These are phyloP conservation scores for Sebastes elongatus DNA, from an alignment of 2,797 vertebrate species.

Conservation along the genomic window DNA sequence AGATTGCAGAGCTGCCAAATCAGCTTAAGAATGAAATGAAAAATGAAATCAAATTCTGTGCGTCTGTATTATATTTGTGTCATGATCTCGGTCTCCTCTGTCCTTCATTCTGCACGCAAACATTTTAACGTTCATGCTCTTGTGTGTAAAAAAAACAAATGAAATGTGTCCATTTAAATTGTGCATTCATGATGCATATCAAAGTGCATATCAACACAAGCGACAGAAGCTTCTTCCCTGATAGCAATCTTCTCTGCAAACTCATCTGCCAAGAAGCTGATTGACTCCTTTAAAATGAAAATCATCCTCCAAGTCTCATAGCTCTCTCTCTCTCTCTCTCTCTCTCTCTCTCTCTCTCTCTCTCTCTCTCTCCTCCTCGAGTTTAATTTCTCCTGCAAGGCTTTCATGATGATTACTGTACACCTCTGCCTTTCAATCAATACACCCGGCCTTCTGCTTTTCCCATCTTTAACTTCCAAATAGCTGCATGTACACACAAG, in stretches of 20 bases:
- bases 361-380: background rate
- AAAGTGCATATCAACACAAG: slow-evolving; percentile 13
- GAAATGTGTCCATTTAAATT: background rate
- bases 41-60: background rate
- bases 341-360: background rate
- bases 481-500: slow-evolving; percentile 19
- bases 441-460: slow-evolving; percentile 28
- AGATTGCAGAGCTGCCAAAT: background rate
- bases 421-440: slow-evolving; percentile 66
- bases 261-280: slow-evolving; percentile 64
- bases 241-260: slow-evolving; percentile 44
- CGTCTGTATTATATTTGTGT: background rate
- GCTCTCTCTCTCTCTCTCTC: background rate
- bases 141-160: background rate
- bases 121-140: background rate
- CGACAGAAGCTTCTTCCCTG: slow-evolving; percentile 24
- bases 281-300: slow-evolving; percentile 59
- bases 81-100: background rate
- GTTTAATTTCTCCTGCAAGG: slow-evolving; percentile 67
- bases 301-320: slow-evolving; percentile 46
- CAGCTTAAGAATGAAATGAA: background rate
- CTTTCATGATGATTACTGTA: slow-evolving; percentile 72
- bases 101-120: background rate
- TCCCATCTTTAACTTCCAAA: slow-evolving; percentile 45
- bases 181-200: background rate